These are phyloP conservation scores for Scomber scombrus DNA, from an alignment of 2,113 vertebrate genomes.

Conservation along the genomic window DNA sequence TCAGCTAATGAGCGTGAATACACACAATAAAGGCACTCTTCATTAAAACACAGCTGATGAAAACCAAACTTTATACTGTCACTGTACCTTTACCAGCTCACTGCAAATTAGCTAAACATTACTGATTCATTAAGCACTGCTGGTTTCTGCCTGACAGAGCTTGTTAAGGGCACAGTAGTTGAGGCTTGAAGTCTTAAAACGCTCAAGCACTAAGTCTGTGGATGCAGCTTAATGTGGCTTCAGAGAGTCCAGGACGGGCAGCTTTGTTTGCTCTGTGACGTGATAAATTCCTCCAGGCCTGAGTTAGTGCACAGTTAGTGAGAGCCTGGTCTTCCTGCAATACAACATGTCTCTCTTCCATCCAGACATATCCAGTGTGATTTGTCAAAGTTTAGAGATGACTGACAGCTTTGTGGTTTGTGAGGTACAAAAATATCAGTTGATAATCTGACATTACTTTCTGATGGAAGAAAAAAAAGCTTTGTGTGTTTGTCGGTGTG, in stretches of 20 bases:
- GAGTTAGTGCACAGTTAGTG: slow-evolving; percentile 20
- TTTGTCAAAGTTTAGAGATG: not conserved
- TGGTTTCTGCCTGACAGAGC: not conserved
- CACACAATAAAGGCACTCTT: not conserved
- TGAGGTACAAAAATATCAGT: not conserved
- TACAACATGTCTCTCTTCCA: not conserved
- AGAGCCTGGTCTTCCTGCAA: slow-evolving; percentile 41
- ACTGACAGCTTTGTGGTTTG: not conserved
- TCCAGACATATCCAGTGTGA: too few species aligned
- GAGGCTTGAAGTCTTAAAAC: slow-evolving; percentile 43
- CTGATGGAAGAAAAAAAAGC: not conserved
- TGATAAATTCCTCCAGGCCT: slow-evolving; percentile 45
- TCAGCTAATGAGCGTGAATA: not conserved
- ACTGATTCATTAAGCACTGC: slow-evolving; percentile 9
- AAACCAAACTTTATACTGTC: not conserved
- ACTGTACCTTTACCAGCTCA: not conserved
- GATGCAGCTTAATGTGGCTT: slow-evolving; percentile 41
- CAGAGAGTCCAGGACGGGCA: slow-evolving; percentile 23
- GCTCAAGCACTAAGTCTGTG: slow-evolving; percentile 44
- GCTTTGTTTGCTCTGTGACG: slow-evolving; percentile 55
- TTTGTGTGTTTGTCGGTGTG: not conserved
- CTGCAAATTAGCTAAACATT: slow-evolving; percentile 13
- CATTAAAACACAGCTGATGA: not conserved
- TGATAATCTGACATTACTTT: not conserved
- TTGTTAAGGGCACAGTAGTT: slow-evolving; percentile 4